Evolutionary conservation across 2,797 vertebrate species (phyloP), one percentile per base, ranked within the genome.

Genomic region (Liparis tanakae): DNA sequence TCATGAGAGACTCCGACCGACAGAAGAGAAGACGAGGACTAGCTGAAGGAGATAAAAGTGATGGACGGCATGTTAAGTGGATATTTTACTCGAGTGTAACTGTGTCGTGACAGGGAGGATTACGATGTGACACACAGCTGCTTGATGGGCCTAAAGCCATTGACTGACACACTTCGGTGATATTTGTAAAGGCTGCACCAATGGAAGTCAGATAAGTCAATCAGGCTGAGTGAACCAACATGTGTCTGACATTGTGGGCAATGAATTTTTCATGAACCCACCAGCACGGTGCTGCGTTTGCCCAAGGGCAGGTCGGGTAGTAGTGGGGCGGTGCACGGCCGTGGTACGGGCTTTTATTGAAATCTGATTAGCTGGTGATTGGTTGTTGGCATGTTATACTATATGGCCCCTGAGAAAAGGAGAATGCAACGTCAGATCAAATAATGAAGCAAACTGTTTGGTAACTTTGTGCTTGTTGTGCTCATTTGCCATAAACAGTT

Each of bases 1-100:
- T 67, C 37, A 46, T 67, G 80, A 82, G 70, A 75, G 83, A 72
- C 48, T 39, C 55, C 64, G 80, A 82, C 64, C 84, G 81, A 85
- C 70, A 73, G 79, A 79, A 46, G 67, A 50, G 81, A 82, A 69
- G 75, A 48, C 58, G 69, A 85, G 81, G 74, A 79, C 60, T 63
- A 58, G 66, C 85, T 75, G 82, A 75, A 57, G 70, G 70, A 91
- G 89, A 92, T 87, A 87, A 86, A 83, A 66, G 55, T 92, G 91
- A 92, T 86, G 86, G 91, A 92, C 85, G 68, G 86, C 80, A 87
- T 89, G 84, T 84, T 92, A 90, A 91, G 92, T 90, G 86, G 86
- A 89, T 93, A 85, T 93, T 88, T 91, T 82, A 82, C 89, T 85
- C 61, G 70, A 72, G 81, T 81, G 81, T 81, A 88, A 90, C 84